Evolutionary conservation across 2,888 invertebrate species (phyloP), one percentile per base, ranked within the genome.

Genomic region (Drosophila multiciliata): DNA sequence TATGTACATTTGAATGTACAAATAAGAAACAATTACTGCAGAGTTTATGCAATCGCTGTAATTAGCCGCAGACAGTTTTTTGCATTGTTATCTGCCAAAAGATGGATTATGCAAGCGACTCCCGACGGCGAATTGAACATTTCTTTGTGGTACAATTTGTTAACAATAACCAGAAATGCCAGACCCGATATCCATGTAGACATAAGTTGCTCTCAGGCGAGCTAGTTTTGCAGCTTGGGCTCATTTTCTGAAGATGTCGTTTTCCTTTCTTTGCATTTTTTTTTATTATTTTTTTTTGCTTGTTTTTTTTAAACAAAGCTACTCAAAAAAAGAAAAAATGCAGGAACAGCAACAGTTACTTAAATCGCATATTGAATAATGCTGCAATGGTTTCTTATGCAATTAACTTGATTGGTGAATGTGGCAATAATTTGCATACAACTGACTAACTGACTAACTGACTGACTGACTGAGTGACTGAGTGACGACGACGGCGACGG

Each of bases 131-230:
- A 75, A 45, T 33, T 35, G 42, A 54, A 58, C 45, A 58, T 29
- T 29, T 17, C 9, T 29, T 23, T 54, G 42, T 52, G 57, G 12
- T 45, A 62, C 49, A 45, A 55, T 23, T 53, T 58, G 38, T 62
- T n/a, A 87, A 90, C 90, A 89, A 87, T 89, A 90, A 87, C 87
- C 89, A 87, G 89, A 90, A 87, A 86, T 88, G 66, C 78, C 69
- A 60, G 68, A 69, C 7, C n/a, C 40, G 38, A 57, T 33, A 38
- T 26, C 36, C 35, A 23, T 58, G 42, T 77, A 75, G 9, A 49
- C 68, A 89, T 85, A 85, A 76, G 55, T 61, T 61, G 48, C 52
- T 42, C 40, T 23, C 15, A 48, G 45, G 36, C 15, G 38, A 8
- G 45, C 53, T 36, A 33, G 17, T 60, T 61, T 35, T 35, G 11